These are phyloP conservation scores for Clunio marinus DNA, from an alignment of 2,888 invertebrate genomes.

Conservation along the genomic window DNA sequence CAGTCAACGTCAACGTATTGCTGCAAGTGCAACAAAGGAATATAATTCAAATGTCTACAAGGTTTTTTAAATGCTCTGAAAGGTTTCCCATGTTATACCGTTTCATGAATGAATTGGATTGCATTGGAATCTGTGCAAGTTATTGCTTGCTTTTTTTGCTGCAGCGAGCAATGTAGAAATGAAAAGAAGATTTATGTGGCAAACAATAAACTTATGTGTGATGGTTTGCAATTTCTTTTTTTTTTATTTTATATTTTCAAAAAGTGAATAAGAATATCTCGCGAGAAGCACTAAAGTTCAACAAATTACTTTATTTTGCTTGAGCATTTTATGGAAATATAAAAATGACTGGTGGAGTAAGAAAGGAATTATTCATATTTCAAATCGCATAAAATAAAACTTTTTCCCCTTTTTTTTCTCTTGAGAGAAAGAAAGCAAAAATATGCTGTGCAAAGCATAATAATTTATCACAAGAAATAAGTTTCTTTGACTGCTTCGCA, in stretches of 20 bases:
- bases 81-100: not conserved
- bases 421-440: too few species aligned
- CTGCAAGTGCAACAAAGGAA: not conserved
- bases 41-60: too few species aligned
- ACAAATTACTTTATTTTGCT: slow-evolving; percentile 27
- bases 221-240: not conserved
- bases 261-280: slow-evolving; percentile 1
- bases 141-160: not conserved
- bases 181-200: slow-evolving; percentile 19
- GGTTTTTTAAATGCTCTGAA: too few species aligned
- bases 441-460: not conserved
- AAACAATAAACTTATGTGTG: slow-evolving; percentile 21
- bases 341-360: not conserved
- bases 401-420: not conserved
- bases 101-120: slow-evolving; percentile 1
- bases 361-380: slow-evolving; percentile 14
- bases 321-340: not conserved
- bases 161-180: not conserved
- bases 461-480: slow-evolving; percentile 4
- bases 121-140: too few species aligned
- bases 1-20: not conserved
- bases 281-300: slow-evolving; percentile 18
- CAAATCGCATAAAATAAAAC: slow-evolving; percentile 10
- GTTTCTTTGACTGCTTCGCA: slow-evolving; percentile 3
- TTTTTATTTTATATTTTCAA: too few species aligned